A percentile compares a stretch with the other conserved stretches of the same genome.
These are phyloP conservation scores for Drosophila quinaria DNA, from an alignment of 2,888 invertebrate species.

Conservation along the genomic window DNA sequence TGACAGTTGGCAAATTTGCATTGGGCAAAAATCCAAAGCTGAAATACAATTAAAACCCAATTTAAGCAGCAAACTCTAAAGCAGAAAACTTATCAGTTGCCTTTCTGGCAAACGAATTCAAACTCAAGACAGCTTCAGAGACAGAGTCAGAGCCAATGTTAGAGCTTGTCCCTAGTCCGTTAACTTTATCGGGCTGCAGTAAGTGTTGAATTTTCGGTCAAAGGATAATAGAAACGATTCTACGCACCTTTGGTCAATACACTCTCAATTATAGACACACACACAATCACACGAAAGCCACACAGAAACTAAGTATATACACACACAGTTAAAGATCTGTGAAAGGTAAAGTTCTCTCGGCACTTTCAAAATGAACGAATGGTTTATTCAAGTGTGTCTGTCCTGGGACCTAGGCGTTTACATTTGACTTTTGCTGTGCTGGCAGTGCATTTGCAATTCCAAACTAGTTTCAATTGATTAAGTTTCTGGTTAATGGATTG, in stretches of 20 bases:
- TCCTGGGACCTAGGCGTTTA: conserved; percentile 39
- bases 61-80: conserved; percentile 65
- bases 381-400: conserved; percentile 44
- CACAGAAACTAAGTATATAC: conserved; percentile 8
- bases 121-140: conserved; percentile 10
- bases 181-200: conserved; percentile 38
- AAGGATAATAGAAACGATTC: conserved; percentile 46
- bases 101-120: conserved; percentile 38
- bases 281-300: conserved; percentile 5
- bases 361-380: conserved; percentile 61
- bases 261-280: conserved; percentile 54
- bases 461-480: conserved; percentile 77
- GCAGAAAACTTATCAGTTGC: conserved; percentile 72
- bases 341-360: conserved; percentile 45
- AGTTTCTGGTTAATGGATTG: conserved; percentile 80
- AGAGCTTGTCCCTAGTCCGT: conserved; percentile 7
- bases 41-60: conserved; percentile 73
- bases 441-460: conserved; percentile 73
- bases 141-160: not conserved
- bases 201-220: conserved; percentile 58
- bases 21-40: conserved; percentile 28
- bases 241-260: conserved; percentile 64
- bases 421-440: conserved; percentile 60
- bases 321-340: conserved; percentile 20
- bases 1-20: conserved; percentile 65